phyloP scores from a whole-genome alignment of 2,888 invertebrate species.

The Galerucella pusilla region DNA sequence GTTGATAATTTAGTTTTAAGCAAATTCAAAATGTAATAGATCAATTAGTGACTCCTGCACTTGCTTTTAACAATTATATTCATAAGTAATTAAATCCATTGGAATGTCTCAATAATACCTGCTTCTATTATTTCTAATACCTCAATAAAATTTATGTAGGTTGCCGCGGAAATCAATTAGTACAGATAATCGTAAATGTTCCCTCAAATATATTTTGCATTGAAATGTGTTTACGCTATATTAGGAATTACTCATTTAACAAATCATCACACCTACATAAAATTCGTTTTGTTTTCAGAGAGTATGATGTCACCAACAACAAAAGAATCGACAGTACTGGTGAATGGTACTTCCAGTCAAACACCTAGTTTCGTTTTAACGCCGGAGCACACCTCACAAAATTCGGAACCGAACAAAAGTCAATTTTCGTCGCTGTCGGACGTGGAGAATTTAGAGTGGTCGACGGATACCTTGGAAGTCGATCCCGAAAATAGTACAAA shows the following conservation, averaged over 20 bases:
- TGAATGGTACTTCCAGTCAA: constrained; percentile 35
- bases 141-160: too few relatives aligned
- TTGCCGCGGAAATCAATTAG: too few relatives aligned
- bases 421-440: constrained; percentile 75
- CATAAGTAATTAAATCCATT: too few relatives aligned
- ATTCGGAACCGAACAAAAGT: constrained; percentile 57
- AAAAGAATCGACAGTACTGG: constrained; percentile 40
- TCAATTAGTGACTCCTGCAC: too few relatives aligned
- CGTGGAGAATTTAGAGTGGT: constrained; percentile 85
- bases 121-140: too few relatives aligned
- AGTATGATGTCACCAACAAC: constrained; percentile 49
- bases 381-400: constrained; percentile 37
- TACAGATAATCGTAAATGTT: too few relatives aligned
- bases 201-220: background rate
- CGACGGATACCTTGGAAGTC: constrained; percentile 68
- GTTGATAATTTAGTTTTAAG: too few relatives aligned
- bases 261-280: constrained; percentile 31
- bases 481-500: constrained; percentile 63
- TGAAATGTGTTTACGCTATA: constrained; percentile 8
- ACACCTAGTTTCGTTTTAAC: constrained; percentile 44
- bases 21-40: too few relatives aligned
- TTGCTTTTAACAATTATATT: too few relatives aligned
- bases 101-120: too few relatives aligned
- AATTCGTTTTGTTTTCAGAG: constrained; percentile 34
- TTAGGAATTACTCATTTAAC: constrained; percentile 22